Percentiles rank a stretch among this genome's conserved stretches.
These are phyloP conservation scores for Etheostoma spectabile DNA, from an alignment of 2,113 vertebrate genomes.

Conservation along the genomic window DNA sequence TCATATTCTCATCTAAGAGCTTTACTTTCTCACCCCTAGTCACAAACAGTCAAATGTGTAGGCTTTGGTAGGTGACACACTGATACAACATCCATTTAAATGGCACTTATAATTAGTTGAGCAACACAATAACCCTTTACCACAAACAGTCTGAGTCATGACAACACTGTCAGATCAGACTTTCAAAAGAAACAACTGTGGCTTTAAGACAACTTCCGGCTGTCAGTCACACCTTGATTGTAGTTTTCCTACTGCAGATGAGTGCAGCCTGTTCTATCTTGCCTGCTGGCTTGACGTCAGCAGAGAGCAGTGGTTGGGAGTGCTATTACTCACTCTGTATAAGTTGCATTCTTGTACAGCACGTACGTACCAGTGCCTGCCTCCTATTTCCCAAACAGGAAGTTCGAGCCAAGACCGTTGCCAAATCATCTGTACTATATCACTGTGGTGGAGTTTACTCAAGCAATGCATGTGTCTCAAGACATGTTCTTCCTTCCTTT, in stretches of 20 bases:
- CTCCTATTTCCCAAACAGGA: slow-evolving; percentile 74
- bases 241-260: slow-evolving; percentile 69
- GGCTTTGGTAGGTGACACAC: neutral
- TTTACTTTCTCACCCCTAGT: too few species aligned
- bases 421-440: slow-evolving; percentile 68
- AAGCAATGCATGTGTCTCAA: slow-evolving; percentile 33
- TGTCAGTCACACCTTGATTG: slow-evolving; percentile 69
- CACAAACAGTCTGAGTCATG: slow-evolving; percentile 40
- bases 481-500: slow-evolving; percentile 22
- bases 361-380: slow-evolving; percentile 58
- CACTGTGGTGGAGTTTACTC: slow-evolving; percentile 44
- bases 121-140: neutral
- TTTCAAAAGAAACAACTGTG: slow-evolving; percentile 43
- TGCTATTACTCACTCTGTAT: slow-evolving; percentile 81
- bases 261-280: slow-evolving; percentile 72
- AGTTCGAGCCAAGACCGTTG: slow-evolving; percentile 69
- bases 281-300: slow-evolving; percentile 78
- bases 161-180: slow-evolving; percentile 3
- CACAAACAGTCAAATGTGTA: neutral
- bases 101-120: neutral
- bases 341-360: slow-evolving; percentile 77
- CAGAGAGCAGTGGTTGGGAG: slow-evolving; percentile 68
- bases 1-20: neutral
- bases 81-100: neutral
- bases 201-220: slow-evolving; percentile 77